Base-by-base conservation (phyloP, 2,888 invertebrate species). In the Leptopterna dolabrata region DNA sequence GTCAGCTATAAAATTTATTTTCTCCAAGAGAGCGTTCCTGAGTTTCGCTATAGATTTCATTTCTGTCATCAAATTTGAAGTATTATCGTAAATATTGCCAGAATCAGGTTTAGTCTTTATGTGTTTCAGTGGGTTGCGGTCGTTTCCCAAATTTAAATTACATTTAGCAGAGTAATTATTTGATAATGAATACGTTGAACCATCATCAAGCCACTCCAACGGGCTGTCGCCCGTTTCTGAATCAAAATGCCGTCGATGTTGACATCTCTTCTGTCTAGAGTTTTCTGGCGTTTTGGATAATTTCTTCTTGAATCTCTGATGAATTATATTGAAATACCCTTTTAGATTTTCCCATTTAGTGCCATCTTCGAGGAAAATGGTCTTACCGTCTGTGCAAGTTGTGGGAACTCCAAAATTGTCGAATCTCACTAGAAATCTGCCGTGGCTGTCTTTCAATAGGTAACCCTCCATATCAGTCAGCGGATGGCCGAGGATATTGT, bases 381-480 rank as follows among this genome's bases (percentile, higher is more conserved):
- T 43, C 43, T 45, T 27, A 4, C 45, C 78, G 24, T 78, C 41
- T 3, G 41, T 78, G 78, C 78, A 78, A 14, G 43, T 41, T 19
- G 41, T 78, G 14, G 78, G 78, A n/a, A 78, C 78, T 14, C 78
- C 78, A 19, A 45, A 45, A 41, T 78, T 3, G 16, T 78, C 78
- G 4, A 78, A 78, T 24, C 24, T 78, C 78, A 78, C 78, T 13
- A 78, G 14, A 27, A 78, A 78, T 27, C 78, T 78, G 7, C 78
- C 78, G 45, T 41, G 78, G 41, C 78, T 78, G 45, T 78, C 78
- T 78, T 78, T 78, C 43, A 78, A 24, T 7, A 78, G 78, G 14
- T 78, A 78, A 1, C 78, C 78, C 3, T 78, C 78, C 78, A 78
- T 78, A 43, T 78, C 78, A 9, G 78, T 78, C 14, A 78, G 78